Percentiles rank a stretch among this genome's conserved stretches.
phyloP scores from a whole-genome alignment of 1,140 invertebrate species.

The Luehdorfia chinensis region DNA sequence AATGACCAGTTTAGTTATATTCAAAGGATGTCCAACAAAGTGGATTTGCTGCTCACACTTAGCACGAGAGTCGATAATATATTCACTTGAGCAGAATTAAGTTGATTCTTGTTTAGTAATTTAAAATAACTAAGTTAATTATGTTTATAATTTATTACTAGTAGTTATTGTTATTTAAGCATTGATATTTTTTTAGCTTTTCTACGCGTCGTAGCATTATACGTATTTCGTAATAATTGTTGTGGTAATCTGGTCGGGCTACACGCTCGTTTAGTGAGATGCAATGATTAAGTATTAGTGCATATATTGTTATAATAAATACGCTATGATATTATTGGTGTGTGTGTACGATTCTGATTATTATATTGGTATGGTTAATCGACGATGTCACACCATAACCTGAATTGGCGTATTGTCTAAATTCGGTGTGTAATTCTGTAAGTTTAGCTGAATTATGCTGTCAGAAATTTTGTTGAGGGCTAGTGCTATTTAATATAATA shows the following conservation, averaged over 20 bases:
- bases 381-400: not conserved
- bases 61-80: not conserved
- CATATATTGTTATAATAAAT: no score
- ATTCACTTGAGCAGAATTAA: conserved; percentile 31
- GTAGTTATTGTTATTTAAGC: conserved; percentile 17
- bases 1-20: no score
- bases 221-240: conserved; percentile 10
- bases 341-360: not conserved
- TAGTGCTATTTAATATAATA: no score
- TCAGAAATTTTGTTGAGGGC: no score
- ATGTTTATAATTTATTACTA: no score
- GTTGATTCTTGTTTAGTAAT: conserved; percentile 13
- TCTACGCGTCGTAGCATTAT: no score
- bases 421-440: no score
- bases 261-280: not conserved
- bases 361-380: not conserved
- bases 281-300: no score
- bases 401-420: not conserved
- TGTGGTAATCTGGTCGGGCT: conserved; percentile 28
- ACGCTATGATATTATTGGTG: conserved; percentile 11
- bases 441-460: no score
- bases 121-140: no score
- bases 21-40: no score
- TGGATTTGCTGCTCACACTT: conserved; percentile 20
- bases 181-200: no score